Conservation (phyloP, 2,113 vertebrate genomes). For the Parus major region DNA sequence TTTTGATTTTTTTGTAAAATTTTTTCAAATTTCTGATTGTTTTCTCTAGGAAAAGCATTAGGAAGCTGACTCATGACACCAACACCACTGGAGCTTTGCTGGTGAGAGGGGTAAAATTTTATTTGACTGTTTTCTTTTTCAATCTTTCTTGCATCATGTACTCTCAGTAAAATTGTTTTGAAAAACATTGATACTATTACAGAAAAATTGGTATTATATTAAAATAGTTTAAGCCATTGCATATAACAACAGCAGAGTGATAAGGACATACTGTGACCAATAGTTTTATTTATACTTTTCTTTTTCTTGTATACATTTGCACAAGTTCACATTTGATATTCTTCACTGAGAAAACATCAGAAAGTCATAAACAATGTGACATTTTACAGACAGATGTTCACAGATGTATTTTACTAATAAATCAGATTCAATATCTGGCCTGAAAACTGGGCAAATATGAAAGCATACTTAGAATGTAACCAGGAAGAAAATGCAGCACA, state of each 20-base stretch:
- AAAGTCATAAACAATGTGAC: neutral
- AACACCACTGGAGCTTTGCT: neutral
- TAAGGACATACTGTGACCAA: neutral
- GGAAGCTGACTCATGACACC: neutral
- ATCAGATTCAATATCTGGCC: neutral
- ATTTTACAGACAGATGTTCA: neutral
- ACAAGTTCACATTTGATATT: neutral
- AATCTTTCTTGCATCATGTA: neutral
- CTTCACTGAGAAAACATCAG: neutral
- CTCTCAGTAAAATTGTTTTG: neutral
- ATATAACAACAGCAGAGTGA: neutral
- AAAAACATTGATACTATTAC: neutral
- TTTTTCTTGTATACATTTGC: neutral
- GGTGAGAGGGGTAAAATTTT: neutral
- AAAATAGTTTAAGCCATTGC: neutral
- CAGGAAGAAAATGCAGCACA: neutral
- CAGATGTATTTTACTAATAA: neutral
- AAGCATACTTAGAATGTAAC: neutral
- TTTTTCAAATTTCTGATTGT: neutral
- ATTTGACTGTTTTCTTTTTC: neutral
- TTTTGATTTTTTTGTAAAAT: accelerated
- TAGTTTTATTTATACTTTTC: neutral
- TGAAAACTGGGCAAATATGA: neutral
- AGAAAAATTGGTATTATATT: neutral
- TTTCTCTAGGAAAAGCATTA: neutral